A percentile compares a stretch with the other conserved stretches of the same genome.
Conservation (phyloP, 2,888 invertebrate genomes). For the Stomorhina lunata region DNA sequence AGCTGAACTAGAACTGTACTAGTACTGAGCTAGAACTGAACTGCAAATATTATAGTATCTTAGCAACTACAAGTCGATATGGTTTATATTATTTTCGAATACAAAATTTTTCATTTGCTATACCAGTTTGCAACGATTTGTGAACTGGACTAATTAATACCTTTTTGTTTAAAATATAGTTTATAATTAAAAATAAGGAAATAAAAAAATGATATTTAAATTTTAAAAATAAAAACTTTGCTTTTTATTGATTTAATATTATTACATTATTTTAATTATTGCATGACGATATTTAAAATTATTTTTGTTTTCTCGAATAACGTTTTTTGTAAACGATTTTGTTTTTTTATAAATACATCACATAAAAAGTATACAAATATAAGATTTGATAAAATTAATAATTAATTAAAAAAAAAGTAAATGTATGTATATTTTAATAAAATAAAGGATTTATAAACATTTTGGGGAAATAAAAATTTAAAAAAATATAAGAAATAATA, state of each 20-base stretch:
- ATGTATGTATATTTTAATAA: conserved; percentile 7
- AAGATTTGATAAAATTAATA: conserved; percentile 18
- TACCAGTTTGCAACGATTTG: too few relatives aligned
- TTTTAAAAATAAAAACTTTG: conserved; percentile 40
- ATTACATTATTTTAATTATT: conserved; percentile 40
- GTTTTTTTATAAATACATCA: conserved; percentile 55
- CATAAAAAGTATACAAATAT: conserved; percentile 59
- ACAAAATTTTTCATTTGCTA: too few relatives aligned
- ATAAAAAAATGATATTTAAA: background rate
- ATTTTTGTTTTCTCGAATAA: conserved; percentile 14
- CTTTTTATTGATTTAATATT: conserved; percentile 46
- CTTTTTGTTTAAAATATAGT: too few relatives aligned
- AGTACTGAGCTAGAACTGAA: background rate
- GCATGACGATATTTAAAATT: conserved; percentile 50
- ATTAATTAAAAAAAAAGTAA: conserved; percentile 1
- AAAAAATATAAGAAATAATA: conserved; percentile 23
- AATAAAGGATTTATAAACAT: conserved; percentile 44
- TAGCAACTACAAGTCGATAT: too few relatives aligned
- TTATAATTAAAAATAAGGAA: background rate
- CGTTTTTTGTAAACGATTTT: background rate
- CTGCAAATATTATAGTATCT: too few relatives aligned
- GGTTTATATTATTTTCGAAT: too few relatives aligned
- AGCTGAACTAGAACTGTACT: too few relatives aligned
- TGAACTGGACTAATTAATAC: too few relatives aligned
- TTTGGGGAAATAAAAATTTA: conserved; percentile 31